These are phyloP conservation scores for Sitta europaea DNA, from an alignment of 2,113 vertebrate genomes.

Conservation along the genomic window DNA sequence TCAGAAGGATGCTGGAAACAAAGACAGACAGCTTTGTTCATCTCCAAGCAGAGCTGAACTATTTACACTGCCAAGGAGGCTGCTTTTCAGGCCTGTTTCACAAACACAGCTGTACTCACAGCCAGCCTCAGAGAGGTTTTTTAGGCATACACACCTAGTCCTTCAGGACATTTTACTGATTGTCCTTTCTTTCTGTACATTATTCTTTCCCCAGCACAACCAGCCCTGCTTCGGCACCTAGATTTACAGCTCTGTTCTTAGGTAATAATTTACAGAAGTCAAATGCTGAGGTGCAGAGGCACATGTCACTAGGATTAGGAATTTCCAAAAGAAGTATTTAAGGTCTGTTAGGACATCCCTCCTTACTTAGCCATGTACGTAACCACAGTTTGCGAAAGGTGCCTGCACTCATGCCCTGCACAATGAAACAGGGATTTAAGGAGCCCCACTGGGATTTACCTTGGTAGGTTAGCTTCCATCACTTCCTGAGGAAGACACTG, in stretches of 20 bases:
- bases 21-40: not conserved
- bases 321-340: not conserved
- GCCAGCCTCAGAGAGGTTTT: not conserved
- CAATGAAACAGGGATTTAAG: not conserved
- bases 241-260: not conserved
- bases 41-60: not conserved
- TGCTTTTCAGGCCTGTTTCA: not conserved
- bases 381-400: not conserved
- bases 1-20: constrained; percentile 85
- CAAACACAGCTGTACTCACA: not conserved
- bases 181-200: not conserved
- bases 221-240: not conserved
- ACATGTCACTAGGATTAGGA: not conserved
- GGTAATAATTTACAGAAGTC: not conserved
- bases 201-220: not conserved
- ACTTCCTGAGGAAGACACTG: constrained; percentile 86
- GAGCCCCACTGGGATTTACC: constrained; percentile 40
- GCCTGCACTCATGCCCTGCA: not conserved
- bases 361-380: fast-evolving
- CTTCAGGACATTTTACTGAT: not conserved
- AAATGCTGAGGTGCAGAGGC: not conserved
- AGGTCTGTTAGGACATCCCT: not conserved
- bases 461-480: constrained; percentile 90
- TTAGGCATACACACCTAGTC: not conserved
- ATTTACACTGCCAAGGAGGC: not conserved